Base-by-base conservation (phyloP, 2,797 vertebrate species). In the Eleutherodactylus coqui region DNA sequence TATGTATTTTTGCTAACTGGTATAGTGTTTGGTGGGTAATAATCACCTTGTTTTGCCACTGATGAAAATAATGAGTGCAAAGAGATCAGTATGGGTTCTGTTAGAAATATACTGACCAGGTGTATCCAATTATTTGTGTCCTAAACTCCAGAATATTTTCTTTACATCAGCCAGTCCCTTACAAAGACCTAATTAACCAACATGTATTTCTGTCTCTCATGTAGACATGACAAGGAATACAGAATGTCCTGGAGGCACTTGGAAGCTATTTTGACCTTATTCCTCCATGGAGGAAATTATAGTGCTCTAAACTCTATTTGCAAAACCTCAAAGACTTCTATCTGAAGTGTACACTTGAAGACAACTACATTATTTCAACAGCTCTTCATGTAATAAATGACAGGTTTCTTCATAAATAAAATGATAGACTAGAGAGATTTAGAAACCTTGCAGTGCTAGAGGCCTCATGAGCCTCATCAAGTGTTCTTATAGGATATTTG, bases 301-400 rank as follows among this genome's bases (percentile, higher is more conserved):
- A 83, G 86, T 62, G 75, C 43, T 79, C 58, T 16, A 10, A 75
- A 29, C 69, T 41, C 24, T 73, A 45, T 83, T 86, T 86, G 69
- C 43, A 81, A 85, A 76, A 69, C 62, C 79, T 76, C 29, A 43
- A 29, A 13, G 75, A 69, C 47, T 73, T 83, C 36, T 41, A 49
- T 43, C 75, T 83, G n/a, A 73, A 83, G 86, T 79, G 82, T 60
- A 47, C 53, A 79, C 75, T 73, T 38, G 75, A 79, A 41, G 49
- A 75, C 32, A 38, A 70, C 67, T 80, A 47, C 32, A 62, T 55
- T 29, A 73, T 79, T 84, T 82, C 29, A 84, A 79, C 70, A 83
- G 67, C 82, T 79, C 86, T 84, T 83, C 53, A 87, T 62, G 76
- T 64, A 51, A 73, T 55, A 79, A 84, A 84, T 84, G 62, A 51